Base-by-base conservation (phyloP, 2,113 vertebrate genomes). In the Erinaceus europaeus region DNA sequence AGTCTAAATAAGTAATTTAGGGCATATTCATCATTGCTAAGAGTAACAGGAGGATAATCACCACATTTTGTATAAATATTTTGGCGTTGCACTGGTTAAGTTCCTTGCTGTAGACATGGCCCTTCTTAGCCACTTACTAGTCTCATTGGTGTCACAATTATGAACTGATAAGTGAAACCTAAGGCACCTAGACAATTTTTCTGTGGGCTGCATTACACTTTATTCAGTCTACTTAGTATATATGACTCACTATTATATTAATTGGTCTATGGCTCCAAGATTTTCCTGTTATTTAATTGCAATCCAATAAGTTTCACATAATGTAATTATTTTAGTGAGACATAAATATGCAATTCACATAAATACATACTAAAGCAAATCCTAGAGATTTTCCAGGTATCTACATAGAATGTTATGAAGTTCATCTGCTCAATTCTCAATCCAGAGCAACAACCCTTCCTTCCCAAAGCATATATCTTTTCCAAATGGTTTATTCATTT, bases 251-350 rank as follows among this genome's bases (percentile, higher is more conserved):
- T 79, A 75, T 71, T 81, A 52, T 64, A 75, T 72, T 80, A 57
- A 13, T 81, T 74, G 5, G 29, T 67, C 18, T 69, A 57, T 0
- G 77, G 6, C 21, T 84, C n/a, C 18, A 59, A 69, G 13, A 80
- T 68, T 14, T 44, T 67, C 86, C 67, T 57, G 48, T 42, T 90
- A 50, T 61, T 55, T 92, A 32, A 62, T 76, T 90, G 42, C 12
- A 68, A 71, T 27, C 42, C 9, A 42, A 89, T 90, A 32, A 72
- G 87, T 69, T 84, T 78, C 65, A 92, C 13, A 76, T 46, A 38
- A 88, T 55, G 1, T 36, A 90, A 73, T 25, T 86, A 65, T 93
- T 74, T 92, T 88, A 89, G n/a, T 74, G 76, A 90, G 72, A 64
- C 4, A 79, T 80, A 67, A 77, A 36, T 48, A 65, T 27, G 27